Conservation (phyloP, 1,140 invertebrate species). For the Dendroctonus ponderosae region DNA sequence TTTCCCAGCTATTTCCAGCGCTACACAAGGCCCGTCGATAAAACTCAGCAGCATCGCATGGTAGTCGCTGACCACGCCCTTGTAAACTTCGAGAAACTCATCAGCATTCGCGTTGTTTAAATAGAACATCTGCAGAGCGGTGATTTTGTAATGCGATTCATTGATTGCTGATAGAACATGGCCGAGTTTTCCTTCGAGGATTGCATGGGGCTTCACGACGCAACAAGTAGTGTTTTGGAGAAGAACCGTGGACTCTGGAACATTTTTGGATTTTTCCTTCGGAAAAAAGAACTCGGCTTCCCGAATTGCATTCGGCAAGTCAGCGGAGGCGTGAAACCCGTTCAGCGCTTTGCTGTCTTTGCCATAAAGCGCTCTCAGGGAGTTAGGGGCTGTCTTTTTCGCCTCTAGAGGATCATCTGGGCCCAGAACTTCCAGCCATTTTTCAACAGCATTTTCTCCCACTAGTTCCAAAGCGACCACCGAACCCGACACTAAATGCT, state of each 20-base stretch:
- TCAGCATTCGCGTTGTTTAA: slow-evolving; percentile 79
- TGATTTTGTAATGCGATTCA: slow-evolving; percentile 72
- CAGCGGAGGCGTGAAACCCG: slow-evolving; percentile 69
- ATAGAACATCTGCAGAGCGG: slow-evolving; percentile 75
- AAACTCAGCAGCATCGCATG: slow-evolving; percentile 54
- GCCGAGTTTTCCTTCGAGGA: slow-evolving; percentile 70
- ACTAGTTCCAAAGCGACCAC: slow-evolving; percentile 66
- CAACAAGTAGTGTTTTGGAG: slow-evolving; percentile 74
- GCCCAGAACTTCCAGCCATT: slow-evolving; percentile 64
- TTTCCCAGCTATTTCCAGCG: slow-evolving; percentile 75
- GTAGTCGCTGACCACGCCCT: slow-evolving; percentile 83
- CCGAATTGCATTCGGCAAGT: slow-evolving; percentile 57
- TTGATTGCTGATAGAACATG: slow-evolving; percentile 73
- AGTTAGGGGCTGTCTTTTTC: slow-evolving; percentile 56
- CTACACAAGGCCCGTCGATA: slow-evolving; percentile 75
- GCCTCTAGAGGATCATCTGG: slow-evolving; percentile 66
- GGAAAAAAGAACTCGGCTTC: slow-evolving; percentile 47
- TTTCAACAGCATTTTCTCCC: slow-evolving; percentile 59
- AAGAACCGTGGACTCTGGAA: slow-evolving; percentile 60
- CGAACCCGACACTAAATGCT: slow-evolving; percentile 63
- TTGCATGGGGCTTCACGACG: slow-evolving; percentile 89
- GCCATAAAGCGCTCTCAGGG: slow-evolving; percentile 71
- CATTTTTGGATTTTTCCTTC: slow-evolving; percentile 47
- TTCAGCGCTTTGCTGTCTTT: slow-evolving; percentile 67
- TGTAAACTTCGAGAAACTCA: slow-evolving; percentile 92